A percentile compares a stretch with the other conserved stretches of the same genome.
Conservation (phyloP, 2,113 vertebrate species). For the Ophthalmotilapia sp. region DNA sequence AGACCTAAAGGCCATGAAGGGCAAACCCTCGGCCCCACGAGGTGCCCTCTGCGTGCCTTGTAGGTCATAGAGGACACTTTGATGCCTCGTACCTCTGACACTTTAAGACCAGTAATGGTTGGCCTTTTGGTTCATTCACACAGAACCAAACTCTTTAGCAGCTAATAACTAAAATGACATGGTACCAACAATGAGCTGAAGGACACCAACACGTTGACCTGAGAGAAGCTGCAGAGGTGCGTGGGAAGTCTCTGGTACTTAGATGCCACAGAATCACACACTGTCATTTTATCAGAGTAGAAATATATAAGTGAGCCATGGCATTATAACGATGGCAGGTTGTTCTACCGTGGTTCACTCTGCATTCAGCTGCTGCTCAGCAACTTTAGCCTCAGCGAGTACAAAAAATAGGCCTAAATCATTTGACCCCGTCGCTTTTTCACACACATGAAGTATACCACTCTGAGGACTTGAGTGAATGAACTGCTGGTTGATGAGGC, state of each 20-base stretch:
- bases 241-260: not conserved
- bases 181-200: not conserved
- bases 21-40: not conserved
- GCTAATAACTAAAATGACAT: not conserved
- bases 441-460: not conserved
- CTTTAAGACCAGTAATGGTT: not conserved
- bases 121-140: not conserved
- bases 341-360: not conserved
- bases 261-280: not conserved
- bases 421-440: not conserved
- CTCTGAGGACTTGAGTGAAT: not conserved
- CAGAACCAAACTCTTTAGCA: not conserved
- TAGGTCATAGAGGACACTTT: not conserved
- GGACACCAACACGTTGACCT: not conserved
- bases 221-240: not conserved
- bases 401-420: not conserved
- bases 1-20: not conserved
- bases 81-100: not conserved
- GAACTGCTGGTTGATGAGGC: not conserved
- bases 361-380: not conserved
- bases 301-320: not conserved
- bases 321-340: not conserved
- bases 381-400: not conserved
- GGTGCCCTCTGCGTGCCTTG: accelerated
- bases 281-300: not conserved